Evolutionary conservation across 2,113 vertebrate genomes (phyloP).

Genomic region (Scalopus aquaticus): DNA sequence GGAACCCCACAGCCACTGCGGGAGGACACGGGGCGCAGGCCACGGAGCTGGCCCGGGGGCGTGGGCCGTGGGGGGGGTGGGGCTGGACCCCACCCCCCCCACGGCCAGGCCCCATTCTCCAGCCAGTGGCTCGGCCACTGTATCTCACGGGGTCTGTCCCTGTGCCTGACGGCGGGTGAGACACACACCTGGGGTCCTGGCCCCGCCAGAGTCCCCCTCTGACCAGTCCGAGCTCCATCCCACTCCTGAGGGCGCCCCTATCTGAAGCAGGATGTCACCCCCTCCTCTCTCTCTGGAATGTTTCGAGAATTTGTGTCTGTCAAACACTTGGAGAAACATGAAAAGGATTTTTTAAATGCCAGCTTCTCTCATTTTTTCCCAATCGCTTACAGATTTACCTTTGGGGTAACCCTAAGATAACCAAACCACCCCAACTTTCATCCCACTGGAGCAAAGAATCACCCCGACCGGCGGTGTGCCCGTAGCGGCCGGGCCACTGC

Average conservation of each 20-base stretch:
- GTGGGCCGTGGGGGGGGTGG: not conserved
- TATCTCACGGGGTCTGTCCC: not conserved
- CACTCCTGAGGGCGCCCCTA: not conserved
- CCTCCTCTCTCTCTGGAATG: not conserved
- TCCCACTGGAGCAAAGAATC: no score
- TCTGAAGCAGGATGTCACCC: not conserved
- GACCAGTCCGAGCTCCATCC: not conserved
- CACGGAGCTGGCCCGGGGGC: no score
- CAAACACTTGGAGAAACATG: not conserved
- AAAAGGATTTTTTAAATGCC: constrained; percentile 6
- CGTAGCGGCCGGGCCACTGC: no score
- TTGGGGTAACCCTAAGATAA: not conserved
- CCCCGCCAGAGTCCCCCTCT: not conserved
- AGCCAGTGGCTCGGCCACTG: no score
- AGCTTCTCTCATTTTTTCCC: not conserved
- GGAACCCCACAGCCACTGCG: no score
- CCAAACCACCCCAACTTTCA: not conserved
- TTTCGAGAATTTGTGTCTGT: not conserved
- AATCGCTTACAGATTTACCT: not conserved
- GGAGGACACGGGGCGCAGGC: no score
- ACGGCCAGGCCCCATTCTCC: not conserved
- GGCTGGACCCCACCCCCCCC: not conserved
- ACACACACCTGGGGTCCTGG: not conserved
- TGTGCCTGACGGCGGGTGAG: not conserved
- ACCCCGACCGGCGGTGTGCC: no score